phyloP scores from a whole-genome alignment of 2,797 vertebrate genomes.

The Acipenser ruthenus region DNA sequence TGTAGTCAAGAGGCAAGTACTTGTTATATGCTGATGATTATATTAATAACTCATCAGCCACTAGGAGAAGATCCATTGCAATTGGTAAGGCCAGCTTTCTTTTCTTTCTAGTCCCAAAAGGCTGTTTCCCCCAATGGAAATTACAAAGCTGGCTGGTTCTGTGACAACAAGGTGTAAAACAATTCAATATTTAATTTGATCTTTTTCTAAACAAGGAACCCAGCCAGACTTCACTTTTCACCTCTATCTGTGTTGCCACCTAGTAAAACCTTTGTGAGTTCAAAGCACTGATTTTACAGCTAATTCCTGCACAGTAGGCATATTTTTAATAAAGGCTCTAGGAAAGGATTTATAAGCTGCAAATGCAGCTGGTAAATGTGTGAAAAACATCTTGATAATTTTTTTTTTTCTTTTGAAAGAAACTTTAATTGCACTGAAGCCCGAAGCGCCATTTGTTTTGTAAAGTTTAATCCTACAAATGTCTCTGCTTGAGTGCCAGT shows the following conservation, averaged over 20 bases:
- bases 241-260: slow-evolving; percentile 5
- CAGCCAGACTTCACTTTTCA: slow-evolving; percentile 4
- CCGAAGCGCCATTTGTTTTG: neutral
- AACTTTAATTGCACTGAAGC: neutral
- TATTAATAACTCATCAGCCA: too few relatives aligned
- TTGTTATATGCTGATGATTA: too few relatives aligned
- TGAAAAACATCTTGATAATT: neutral
- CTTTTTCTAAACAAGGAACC: neutral
- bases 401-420: slow-evolving; percentile 9
- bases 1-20: too few relatives aligned
- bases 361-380: slow-evolving; percentile 25
- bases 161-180: too few relatives aligned
- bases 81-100: too few relatives aligned
- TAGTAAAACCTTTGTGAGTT: slow-evolving; percentile 20
- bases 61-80: too few relatives aligned
- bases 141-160: too few relatives aligned
- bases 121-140: too few relatives aligned
- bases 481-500: neutral
- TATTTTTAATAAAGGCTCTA: slow-evolving; percentile 24
- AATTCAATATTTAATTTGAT: neutral
- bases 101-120: too few relatives aligned
- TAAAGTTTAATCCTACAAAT: neutral
- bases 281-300: slow-evolving; percentile 26
- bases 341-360: slow-evolving; percentile 23
- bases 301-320: slow-evolving; percentile 2